Percentiles rank a stretch among this genome's conserved stretches.
Conservation (phyloP, 2,797 vertebrate species). For the Pygocentrus nattereri region DNA sequence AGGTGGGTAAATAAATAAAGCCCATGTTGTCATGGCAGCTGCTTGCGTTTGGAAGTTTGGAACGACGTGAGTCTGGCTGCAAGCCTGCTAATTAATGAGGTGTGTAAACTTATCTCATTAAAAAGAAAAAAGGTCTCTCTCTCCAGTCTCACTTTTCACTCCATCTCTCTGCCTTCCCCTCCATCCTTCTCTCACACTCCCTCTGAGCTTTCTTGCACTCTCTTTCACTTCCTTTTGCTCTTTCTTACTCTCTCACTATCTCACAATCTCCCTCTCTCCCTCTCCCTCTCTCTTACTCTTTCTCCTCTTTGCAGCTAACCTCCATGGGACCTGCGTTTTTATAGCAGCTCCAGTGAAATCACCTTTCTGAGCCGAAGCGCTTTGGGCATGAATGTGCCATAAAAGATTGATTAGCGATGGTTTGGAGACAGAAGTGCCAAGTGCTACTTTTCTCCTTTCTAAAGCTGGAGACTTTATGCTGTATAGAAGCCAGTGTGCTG, state of each 20-base stretch:
- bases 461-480: slow-evolving; percentile 46
- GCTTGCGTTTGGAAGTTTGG: slow-evolving; percentile 50
- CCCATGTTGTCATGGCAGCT: slow-evolving; percentile 35
- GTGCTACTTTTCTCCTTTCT: slow-evolving; percentile 62
- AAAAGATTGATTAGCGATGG: slow-evolving; percentile 78
- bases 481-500: slow-evolving; percentile 39
- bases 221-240: neutral
- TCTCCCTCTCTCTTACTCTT: neutral
- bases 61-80: slow-evolving; percentile 66
- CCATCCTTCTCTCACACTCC: slow-evolving; percentile 33
- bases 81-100: slow-evolving; percentile 79
- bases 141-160: slow-evolving; percentile 47
- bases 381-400: slow-evolving; percentile 63
- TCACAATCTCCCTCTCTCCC: no score
- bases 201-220: slow-evolving; percentile 35
- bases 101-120: slow-evolving; percentile 78
- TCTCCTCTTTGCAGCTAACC: slow-evolving; percentile 40
- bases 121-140: slow-evolving; percentile 64
- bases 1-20: slow-evolving; percentile 55
- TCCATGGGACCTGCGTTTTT: slow-evolving; percentile 50
- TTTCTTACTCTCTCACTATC: slow-evolving; percentile 11
- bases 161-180: slow-evolving; percentile 2
- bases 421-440: slow-evolving; percentile 76
- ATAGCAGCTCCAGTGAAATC: slow-evolving; percentile 54
- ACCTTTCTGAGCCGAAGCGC: slow-evolving; percentile 55